Evolutionary conservation across 2,888 invertebrate species (phyloP).

Genomic region (Leptinotarsa tumamoca): DNA sequence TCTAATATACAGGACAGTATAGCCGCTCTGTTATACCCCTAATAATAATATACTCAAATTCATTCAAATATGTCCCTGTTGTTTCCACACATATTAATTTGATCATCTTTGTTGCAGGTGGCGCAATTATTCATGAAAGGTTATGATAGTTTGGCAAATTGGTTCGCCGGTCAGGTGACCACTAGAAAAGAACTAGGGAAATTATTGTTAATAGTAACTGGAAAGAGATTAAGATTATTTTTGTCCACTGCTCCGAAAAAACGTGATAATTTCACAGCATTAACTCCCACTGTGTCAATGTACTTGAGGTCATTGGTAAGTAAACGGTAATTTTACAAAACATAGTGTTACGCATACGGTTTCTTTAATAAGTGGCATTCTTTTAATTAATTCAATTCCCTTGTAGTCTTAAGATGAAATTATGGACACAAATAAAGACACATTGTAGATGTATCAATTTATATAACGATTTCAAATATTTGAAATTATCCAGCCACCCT

Average conservation of each 20-base stretch:
- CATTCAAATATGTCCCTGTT: not conserved
- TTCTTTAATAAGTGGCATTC: no score
- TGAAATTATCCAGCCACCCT: no score
- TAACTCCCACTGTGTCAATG: slow-evolving; percentile 81
- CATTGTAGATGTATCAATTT: no score
- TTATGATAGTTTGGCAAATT: slow-evolving; percentile 72
- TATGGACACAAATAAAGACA: no score
- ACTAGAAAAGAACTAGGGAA: slow-evolving; percentile 79
- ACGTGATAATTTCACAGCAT: slow-evolving; percentile 78
- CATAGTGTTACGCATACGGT: no score
- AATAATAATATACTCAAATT: no score
- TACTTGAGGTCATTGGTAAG: slow-evolving; percentile 79
- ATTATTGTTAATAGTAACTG: slow-evolving; percentile 83
- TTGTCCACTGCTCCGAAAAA: slow-evolving; percentile 72
- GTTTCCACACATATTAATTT: not conserved
- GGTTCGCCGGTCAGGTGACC: slow-evolving; percentile 75
- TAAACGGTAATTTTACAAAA: slow-evolving; percentile 19
- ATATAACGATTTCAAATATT: no score
- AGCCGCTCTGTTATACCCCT: no score
- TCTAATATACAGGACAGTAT: no score
- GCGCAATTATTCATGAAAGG: slow-evolving; percentile 74
- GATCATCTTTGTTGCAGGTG: slow-evolving; percentile 68
- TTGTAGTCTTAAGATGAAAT: no score
- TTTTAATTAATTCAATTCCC: no score
- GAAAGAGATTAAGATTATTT: slow-evolving; percentile 79